A percentile compares a stretch with the other conserved stretches of the same genome.
Evolutionary conservation across 2,888 invertebrate genomes (phyloP).

Genomic region (Hemistola chrysoprasaria): DNA sequence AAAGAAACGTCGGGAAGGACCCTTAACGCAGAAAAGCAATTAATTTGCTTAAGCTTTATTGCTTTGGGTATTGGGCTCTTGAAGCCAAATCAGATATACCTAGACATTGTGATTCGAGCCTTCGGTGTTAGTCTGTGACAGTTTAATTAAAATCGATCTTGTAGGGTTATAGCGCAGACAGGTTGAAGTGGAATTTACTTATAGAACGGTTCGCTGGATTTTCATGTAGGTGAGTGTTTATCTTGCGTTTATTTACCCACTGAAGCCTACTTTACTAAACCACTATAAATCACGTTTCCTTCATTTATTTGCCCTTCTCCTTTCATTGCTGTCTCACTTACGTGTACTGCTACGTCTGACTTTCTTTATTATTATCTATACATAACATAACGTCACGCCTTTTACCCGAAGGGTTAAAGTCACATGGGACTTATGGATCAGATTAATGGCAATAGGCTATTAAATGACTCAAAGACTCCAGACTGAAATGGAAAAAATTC

Average conservation of each 20-base stretch:
- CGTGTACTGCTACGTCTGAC: too few relatives aligned
- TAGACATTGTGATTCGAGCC: constrained; percentile 12
- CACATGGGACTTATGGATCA: too few relatives aligned
- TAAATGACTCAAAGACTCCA: too few relatives aligned
- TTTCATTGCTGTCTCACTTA: too few relatives aligned
- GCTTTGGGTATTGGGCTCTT: constrained; percentile 18
- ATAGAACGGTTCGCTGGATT: constrained; percentile 1
- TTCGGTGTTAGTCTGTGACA: constrained; percentile 16
- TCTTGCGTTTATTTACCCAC: neutral
- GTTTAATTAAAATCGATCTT: constrained; percentile 25
- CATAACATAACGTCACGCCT: too few relatives aligned
- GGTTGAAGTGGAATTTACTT: constrained; percentile 6
- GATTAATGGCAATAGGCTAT: too few relatives aligned
- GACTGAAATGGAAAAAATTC: too few relatives aligned
- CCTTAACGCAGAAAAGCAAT: constrained; percentile 18
- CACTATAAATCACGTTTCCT: too few relatives aligned
- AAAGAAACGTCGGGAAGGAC: constrained; percentile 10
- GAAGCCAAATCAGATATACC: constrained; percentile 24
- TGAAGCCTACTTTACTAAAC: too few relatives aligned
- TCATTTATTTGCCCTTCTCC: too few relatives aligned
- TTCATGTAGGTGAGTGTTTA: neutral
- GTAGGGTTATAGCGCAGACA: constrained; percentile 14
- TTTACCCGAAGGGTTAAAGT: too few relatives aligned
- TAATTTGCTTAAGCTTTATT: constrained; percentile 21
- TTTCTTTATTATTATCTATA: too few relatives aligned